Base-by-base conservation (phyloP, 23 tunicate species). In the Corella eumyota region DNA sequence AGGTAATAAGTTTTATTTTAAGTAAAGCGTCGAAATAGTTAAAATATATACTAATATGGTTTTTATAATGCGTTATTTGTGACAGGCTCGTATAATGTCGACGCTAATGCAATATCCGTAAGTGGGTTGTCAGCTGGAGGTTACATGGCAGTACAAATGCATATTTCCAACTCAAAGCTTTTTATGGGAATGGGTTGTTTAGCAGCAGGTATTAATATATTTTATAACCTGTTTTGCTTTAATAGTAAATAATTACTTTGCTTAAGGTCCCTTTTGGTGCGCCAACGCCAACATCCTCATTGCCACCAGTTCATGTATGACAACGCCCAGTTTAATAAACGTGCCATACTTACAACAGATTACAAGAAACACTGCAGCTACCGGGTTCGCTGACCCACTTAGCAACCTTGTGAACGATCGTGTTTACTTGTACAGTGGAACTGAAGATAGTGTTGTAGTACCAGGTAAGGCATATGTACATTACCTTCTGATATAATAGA, bases 201-300 rank as follows among this genome's bases (percentile, higher is more conserved):
- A 13, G 94, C 94, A 6, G 94, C 83, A 69, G 94, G 94, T 82
- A 51, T n/a, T n/a, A n/a, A n/a, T n/a, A n/a, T n/a, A n/a, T n/a
- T n/a, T n/a, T n/a, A n/a, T n/a, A 58, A 45, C 5, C 11, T 47
- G n/a, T n/a, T n/a, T n/a, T n/a, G n/a, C n/a, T n/a, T n/a, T n/a
- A n/a, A n/a, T n/a, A n/a, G n/a, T n/a, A n/a, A n/a, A n/a, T n/a
- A n/a, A 33, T 59, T 59, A 23, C 29, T 23, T 33, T 0, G 19
- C 0, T 0, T 0, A 0, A 84, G 94, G 94, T 1, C 94, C 94
- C 22, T 84, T 57, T 64, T 58, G 64, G 72, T 84, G 94, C 63
- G 94, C 94, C 0, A 56, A 69, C 21, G 71, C 54, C 48, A 33
- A 30, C n/a, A 37, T 75, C 15, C 33, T 60, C 48, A 75, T 78